Percentiles rank a stretch among this genome's conserved stretches.
Evolutionary conservation across 2,888 invertebrate genomes (phyloP).

Genomic region (Aleiodes alternator): DNA sequence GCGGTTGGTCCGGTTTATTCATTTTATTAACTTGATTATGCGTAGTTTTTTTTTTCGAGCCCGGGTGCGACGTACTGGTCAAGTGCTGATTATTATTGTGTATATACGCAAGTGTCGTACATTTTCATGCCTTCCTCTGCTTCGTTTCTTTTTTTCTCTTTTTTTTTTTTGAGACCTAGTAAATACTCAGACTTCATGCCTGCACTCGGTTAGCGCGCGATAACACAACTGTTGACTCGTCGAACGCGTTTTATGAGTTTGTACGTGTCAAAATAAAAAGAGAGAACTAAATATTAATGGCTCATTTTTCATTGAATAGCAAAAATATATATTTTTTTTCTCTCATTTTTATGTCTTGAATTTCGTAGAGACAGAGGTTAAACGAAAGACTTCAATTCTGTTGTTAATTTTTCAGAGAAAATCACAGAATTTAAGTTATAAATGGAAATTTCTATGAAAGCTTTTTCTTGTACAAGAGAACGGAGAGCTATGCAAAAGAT

Average conservation of each 20-base stretch:
- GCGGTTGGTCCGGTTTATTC: slow-evolving; percentile 38
- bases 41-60: slow-evolving; percentile 23
- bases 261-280: slow-evolving; percentile 15
- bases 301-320: not conserved
- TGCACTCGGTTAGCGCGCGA: slow-evolving; percentile 46
- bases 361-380: too few species aligned
- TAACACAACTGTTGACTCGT: slow-evolving; percentile 49
- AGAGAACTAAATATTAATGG: not conserved
- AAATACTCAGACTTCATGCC: slow-evolving; percentile 30
- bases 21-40: slow-evolving; percentile 46
- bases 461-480: too few species aligned
- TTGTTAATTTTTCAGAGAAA: too few species aligned
- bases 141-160: not conserved
- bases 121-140: not conserved
- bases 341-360: not conserved
- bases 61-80: slow-evolving; percentile 40
- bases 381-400: too few species aligned
- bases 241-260: slow-evolving; percentile 35
- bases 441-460: too few species aligned
- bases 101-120: slow-evolving; percentile 13
- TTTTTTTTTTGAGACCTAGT: slow-evolving; percentile 22
- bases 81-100: slow-evolving; percentile 26
- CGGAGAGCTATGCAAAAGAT: too few species aligned
- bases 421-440: too few species aligned
- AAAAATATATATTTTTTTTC: not conserved